phyloP scores from a whole-genome alignment of 2,797 vertebrate species.

The Microctenopoma stevenorrisi region DNA sequence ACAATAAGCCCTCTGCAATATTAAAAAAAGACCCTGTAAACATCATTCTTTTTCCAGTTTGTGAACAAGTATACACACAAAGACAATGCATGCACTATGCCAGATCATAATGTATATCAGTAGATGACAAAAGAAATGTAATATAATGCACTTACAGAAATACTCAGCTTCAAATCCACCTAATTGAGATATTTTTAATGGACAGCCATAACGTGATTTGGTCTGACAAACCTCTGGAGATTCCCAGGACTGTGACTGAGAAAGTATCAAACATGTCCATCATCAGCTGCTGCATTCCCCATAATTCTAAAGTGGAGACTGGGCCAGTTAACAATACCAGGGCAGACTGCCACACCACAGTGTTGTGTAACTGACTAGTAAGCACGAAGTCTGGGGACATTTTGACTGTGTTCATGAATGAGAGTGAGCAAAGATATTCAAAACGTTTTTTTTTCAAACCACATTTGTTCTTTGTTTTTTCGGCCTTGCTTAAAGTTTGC shows the following conservation, averaged over 20 bases:
- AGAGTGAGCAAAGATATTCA: conserved; percentile 49
- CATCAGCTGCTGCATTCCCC: conserved; percentile 55
- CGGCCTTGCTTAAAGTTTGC: conserved; percentile 28
- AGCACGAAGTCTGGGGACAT: conserved; percentile 56
- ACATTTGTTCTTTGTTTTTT: conserved; percentile 61
- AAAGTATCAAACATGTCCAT: conserved; percentile 55
- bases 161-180: conserved; percentile 37
- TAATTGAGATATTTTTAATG: conserved; percentile 31
- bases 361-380: conserved; percentile 73
- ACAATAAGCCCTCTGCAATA: conserved; percentile 29
- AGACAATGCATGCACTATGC: conserved; percentile 39
- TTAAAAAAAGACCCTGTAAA: conserved; percentile 31
- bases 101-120: conserved; percentile 36
- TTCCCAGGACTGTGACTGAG: conserved; percentile 43
- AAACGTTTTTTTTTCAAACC: conserved; percentile 50
- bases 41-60: conserved; percentile 7
- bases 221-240: conserved; percentile 42
- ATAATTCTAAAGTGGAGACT: conserved; percentile 37
- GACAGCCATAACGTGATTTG: conserved; percentile 39
- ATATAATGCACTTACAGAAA: conserved; percentile 36
- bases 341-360: conserved; percentile 72
- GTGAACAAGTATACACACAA: background rate
- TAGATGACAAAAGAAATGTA: conserved; percentile 41
- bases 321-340: conserved; percentile 66
- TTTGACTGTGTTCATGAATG: conserved; percentile 58